Base-by-base conservation (phyloP, 2,113 vertebrate genomes). In the Macrotus californicus region DNA sequence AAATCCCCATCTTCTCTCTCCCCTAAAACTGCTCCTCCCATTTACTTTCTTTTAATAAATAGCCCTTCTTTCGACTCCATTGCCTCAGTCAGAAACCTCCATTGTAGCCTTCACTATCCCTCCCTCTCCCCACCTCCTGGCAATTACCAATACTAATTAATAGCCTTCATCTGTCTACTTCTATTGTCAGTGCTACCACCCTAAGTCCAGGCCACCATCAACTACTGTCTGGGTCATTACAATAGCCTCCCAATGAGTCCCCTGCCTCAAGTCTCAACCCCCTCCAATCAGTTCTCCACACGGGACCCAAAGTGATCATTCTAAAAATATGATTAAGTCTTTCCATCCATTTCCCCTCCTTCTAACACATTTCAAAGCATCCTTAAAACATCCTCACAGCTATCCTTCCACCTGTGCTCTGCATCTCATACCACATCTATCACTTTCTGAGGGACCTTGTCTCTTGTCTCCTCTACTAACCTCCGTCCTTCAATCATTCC, bases 331-430 rank as follows among this genome's bases (percentile, higher is more conserved):
- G 26, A 76, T 64, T 95, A 94, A 18, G 29, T 34, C 46, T 22
- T 90, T 72, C 43, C 34, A 93, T 26, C n/a, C 18, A 93, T 54
- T 90, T 87, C n/a, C 39, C 59, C 52, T 64, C 22, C 31, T 81
- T n/a, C 9, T 83, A 82, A 54, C 54, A 46, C 59, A 56, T 83
- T 94, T 11, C 50, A 75, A 76, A 69, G 66, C 24, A 66, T 34
- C 13, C 79, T 94, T 89, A 82, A 67, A 91, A 91, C 36, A 72
- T 64, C 87, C 29, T 84, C 87, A 83, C 66, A 84, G 89, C 70
- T 56, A 39, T 46, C 48, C 79, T 77, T 69, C 79, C 39, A 67
- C 39, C 41, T 66, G 24, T 34, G 29, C 59, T 59, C 80, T 11
- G 31, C 39, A 56, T 67, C 52, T 59, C 64, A 72, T 15, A 50